Conservation (phyloP, 2,888 invertebrate species). For the Lomographa bimaculata region DNA sequence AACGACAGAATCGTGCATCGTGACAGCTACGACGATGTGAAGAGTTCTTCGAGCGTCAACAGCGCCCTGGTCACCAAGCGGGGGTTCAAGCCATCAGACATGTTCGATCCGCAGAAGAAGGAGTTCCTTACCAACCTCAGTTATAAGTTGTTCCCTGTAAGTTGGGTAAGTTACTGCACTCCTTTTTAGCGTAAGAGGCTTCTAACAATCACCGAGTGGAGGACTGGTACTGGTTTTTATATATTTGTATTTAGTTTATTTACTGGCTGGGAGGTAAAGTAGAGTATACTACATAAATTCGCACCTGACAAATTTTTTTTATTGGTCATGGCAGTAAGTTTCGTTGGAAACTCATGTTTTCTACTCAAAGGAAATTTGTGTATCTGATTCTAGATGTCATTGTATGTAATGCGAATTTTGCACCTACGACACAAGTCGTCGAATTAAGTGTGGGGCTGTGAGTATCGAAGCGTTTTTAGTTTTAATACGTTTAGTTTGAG, state of each 20-base stretch:
- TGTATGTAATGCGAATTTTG: background rate
- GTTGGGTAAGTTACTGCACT: conserved; percentile 86
- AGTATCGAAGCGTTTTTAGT: too few species aligned
- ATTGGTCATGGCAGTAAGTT: too few species aligned
- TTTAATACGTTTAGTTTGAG: too few species aligned
- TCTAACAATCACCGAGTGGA: conserved; percentile 59
- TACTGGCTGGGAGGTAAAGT: conserved; percentile 9
- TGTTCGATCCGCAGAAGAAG: conserved; percentile 91
- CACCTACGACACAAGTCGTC: too few species aligned
- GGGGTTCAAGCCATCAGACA: conserved; percentile 94
- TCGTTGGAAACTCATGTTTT: too few species aligned
- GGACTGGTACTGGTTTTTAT: conserved; percentile 42
- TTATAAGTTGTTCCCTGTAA: conserved; percentile 91
- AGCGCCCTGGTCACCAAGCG: conserved; percentile 87
- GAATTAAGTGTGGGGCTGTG: too few species aligned
- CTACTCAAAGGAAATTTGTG: too few species aligned
- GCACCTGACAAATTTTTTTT: too few species aligned
- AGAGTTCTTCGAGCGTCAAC: conserved; percentile 76
- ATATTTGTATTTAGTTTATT: conserved; percentile 14
- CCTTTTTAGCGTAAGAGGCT: conserved; percentile 51
- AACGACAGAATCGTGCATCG: conserved; percentile 75
- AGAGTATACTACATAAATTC: too few species aligned
- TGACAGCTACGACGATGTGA: conserved; percentile 75
- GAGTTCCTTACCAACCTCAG: conserved; percentile 92
- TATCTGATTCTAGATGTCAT: too few species aligned